Percentiles rank a stretch among this genome's conserved stretches.
Evolutionary conservation across 2,888 invertebrate genomes (phyloP).

Genomic region (Troides helena): DNA sequence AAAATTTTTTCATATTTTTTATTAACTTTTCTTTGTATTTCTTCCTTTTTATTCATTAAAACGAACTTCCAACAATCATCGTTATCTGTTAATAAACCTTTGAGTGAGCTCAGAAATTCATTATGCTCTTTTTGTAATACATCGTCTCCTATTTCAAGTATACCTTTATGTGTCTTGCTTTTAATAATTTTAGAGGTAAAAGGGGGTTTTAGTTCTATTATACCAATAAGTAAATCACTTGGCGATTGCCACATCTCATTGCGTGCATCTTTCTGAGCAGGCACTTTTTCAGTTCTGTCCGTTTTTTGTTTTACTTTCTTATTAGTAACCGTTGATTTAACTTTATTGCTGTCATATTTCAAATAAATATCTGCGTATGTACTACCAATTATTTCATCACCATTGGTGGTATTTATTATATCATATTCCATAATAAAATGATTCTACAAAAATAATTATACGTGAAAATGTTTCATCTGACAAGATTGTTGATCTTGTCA

Average conservation of each 20-base stretch:
- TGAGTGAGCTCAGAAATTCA: slow-evolving; percentile 47
- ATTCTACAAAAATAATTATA: slow-evolving; percentile 3
- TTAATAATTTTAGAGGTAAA: slow-evolving; percentile 71
- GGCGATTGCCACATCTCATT: slow-evolving; percentile 59
- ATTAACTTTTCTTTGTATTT: slow-evolving; percentile 51
- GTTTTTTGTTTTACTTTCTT: background rate
- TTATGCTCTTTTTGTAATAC: slow-evolving; percentile 51
- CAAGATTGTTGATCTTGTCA: background rate
- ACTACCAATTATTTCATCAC: slow-evolving; percentile 56
- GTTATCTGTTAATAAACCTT: slow-evolving; percentile 52
- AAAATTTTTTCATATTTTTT: slow-evolving; percentile 53
- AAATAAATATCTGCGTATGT: slow-evolving; percentile 65
- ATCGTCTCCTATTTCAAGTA: slow-evolving; percentile 60
- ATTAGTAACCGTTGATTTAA: slow-evolving; percentile 35
- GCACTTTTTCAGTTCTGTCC: slow-evolving; percentile 5
- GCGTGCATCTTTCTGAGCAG: slow-evolving; percentile 13
- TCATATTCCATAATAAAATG: slow-evolving; percentile 45
- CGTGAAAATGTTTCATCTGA: background rate
- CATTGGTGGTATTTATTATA: slow-evolving; percentile 41
- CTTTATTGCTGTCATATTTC: slow-evolving; percentile 44
- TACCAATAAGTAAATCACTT: slow-evolving; percentile 64
- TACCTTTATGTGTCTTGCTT: slow-evolving; percentile 67
- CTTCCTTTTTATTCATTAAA: slow-evolving; percentile 50
- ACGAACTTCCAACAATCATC: slow-evolving; percentile 62
- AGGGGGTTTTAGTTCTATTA: slow-evolving; percentile 61